Evolutionary conservation across 2,888 invertebrate species (phyloP).

Genomic region (Aphodius sticticus): DNA sequence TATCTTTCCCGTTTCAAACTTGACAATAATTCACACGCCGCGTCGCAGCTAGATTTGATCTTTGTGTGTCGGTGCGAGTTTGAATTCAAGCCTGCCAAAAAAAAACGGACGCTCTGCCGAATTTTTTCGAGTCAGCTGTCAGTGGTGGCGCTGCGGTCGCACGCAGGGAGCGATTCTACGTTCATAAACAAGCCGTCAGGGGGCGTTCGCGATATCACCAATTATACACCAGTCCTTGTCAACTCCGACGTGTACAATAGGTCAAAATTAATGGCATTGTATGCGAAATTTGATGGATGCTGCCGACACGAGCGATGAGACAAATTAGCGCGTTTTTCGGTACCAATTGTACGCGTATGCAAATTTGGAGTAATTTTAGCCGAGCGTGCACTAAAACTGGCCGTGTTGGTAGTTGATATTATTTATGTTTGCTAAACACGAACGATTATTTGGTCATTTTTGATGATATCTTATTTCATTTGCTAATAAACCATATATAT

Average conservation of each 20-base stretch:
- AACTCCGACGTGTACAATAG: background rate
- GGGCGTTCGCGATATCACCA: background rate
- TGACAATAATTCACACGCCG: background rate
- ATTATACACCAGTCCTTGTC: background rate
- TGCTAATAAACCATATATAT: too few relatives aligned
- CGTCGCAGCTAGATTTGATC: background rate
- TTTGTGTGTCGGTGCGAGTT: background rate
- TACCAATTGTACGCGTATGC: background rate
- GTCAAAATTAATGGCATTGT: conserved; percentile 4
- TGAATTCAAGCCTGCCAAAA: background rate
- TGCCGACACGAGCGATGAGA: background rate
- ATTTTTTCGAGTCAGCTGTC: background rate
- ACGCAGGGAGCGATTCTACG: background rate
- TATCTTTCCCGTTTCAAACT: background rate
- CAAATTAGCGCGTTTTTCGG: background rate
- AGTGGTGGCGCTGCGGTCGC: background rate
- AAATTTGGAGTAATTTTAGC: background rate
- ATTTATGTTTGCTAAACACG: background rate
- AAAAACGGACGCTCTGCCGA: background rate
- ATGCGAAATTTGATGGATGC: background rate
- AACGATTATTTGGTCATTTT: too few relatives aligned
- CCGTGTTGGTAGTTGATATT: background rate
- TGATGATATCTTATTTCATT: too few relatives aligned
- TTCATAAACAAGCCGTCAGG: background rate
- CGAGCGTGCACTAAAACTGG: background rate